These are phyloP conservation scores for Hirtodrosophila cameraria DNA, from an alignment of 2,888 invertebrate species.

Conservation along the genomic window DNA sequence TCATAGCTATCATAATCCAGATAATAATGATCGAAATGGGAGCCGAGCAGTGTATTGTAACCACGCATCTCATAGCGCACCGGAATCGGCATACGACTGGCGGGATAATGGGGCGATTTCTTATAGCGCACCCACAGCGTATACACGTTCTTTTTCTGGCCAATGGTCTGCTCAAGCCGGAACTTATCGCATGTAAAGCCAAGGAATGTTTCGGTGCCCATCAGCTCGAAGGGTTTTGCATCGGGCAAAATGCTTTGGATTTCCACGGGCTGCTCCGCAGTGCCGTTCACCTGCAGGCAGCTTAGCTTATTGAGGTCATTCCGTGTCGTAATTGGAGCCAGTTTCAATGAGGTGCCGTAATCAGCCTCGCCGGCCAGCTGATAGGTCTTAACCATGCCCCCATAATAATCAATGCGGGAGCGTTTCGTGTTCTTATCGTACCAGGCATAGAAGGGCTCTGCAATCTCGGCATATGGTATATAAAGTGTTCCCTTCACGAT, in stretches of 20 bases:
- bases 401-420: constrained; percentile 97
- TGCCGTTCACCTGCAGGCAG: constrained; percentile 94
- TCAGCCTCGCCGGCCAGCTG: constrained; percentile 88
- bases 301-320: constrained; percentile 90
- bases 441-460: constrained; percentile 96
- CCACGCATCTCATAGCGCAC: constrained; percentile 97
- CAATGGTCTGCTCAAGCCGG: constrained; percentile 88
- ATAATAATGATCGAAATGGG: constrained; percentile 98
- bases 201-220: constrained; percentile 88
- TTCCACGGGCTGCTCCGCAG: constrained; percentile 85
- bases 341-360: constrained; percentile 90
- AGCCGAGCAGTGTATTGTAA: constrained; percentile 95
- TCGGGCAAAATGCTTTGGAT: constrained; percentile 93
- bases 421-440: constrained; percentile 90
- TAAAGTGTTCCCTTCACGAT: constrained; percentile 91
- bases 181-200: constrained; percentile 92
- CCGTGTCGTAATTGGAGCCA: constrained; percentile 92
- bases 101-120: constrained; percentile 85
- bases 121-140: constrained; percentile 93
- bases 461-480: constrained; percentile 97
- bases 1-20: constrained; percentile 90
- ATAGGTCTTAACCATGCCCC: constrained; percentile 96
- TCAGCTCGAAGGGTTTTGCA: constrained; percentile 89
- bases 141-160: constrained; percentile 94
- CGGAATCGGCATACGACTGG: constrained; percentile 87